These are phyloP conservation scores for Seladonia tumulorum DNA, from an alignment of 2,888 invertebrate genomes.

Conservation along the genomic window DNA sequence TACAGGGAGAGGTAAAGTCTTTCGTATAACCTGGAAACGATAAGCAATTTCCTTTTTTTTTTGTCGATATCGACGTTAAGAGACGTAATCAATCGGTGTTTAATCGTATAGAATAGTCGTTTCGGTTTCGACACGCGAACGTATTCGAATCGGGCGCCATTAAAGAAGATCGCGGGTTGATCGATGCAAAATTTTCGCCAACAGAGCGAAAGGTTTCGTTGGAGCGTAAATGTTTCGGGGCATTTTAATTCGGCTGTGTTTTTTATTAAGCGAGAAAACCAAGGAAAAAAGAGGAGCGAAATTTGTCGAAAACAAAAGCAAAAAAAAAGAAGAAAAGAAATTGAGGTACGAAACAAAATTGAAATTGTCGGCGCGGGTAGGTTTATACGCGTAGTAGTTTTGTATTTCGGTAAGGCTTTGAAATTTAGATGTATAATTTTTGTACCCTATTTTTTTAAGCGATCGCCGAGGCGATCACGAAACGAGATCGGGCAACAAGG, in stretches of 20 bases:
- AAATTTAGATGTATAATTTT: constrained; percentile 83
- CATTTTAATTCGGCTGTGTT: constrained; percentile 84
- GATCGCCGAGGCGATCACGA: constrained; percentile 69
- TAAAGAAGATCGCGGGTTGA: constrained; percentile 38
- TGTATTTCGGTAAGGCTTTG: constrained; percentile 71
- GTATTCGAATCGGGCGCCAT: constrained; percentile 28
- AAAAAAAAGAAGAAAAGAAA: constrained; percentile 38
- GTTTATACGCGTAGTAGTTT: constrained; percentile 28
- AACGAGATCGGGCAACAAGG: constrained; percentile 63
- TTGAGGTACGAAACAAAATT: constrained; percentile 40
- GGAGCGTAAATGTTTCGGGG: constrained; percentile 70
- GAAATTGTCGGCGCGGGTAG: constrained; percentile 29
- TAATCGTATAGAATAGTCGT: constrained; percentile 64
- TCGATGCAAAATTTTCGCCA: not conserved
- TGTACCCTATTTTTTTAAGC: constrained; percentile 84
- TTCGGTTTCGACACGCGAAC: constrained; percentile 47
- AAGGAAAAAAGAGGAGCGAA: not conserved
- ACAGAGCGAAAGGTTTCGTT: not conserved
- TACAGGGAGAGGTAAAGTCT: not conserved
- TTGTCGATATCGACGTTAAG: constrained; percentile 23
- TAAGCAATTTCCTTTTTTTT: constrained; percentile 52
- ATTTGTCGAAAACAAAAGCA: not conserved
- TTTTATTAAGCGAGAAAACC: constrained; percentile 45
- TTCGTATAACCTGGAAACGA: constrained; percentile 24
- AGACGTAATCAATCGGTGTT: constrained; percentile 42